Evolutionary conservation across 1,140 invertebrate genomes (phyloP).

Genomic region (Tyrophagus putrescentiae): DNA sequence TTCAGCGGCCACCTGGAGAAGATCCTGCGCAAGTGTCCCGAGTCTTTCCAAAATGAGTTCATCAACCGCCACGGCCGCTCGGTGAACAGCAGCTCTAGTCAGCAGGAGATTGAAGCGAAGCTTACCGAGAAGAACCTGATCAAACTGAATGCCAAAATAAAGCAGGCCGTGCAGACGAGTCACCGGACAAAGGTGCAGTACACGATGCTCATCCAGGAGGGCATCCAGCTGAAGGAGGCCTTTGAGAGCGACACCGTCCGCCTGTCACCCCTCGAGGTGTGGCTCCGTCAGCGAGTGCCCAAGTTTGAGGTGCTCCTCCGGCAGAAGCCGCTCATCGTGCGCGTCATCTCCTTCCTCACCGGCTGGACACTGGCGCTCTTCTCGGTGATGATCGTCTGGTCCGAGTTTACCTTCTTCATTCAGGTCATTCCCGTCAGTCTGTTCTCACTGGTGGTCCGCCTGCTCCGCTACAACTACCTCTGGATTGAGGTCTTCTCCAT

Average conservation of each 20-base stretch:
- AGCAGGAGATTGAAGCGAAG: neutral
- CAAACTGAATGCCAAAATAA: conserved; percentile 43
- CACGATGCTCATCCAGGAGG: conserved; percentile 61
- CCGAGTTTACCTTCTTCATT: conserved; percentile 88
- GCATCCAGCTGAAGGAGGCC: conserved; percentile 65
- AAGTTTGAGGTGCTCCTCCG: neutral
- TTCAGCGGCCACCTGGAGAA: conserved; percentile 51
- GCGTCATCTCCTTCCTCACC: conserved; percentile 46
- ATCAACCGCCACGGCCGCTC: neutral
- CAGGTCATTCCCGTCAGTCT: conserved; percentile 68
- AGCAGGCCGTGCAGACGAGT: conserved; percentile 69
- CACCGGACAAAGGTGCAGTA: conserved; percentile 83
- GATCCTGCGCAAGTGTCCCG: conserved; percentile 55
- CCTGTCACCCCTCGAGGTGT: neutral
- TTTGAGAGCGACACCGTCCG: conserved; percentile 52
- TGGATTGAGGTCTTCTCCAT: conserved; percentile 88
- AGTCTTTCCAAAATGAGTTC: conserved; percentile 17
- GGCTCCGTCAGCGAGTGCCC: neutral
- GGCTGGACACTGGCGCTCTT: conserved; percentile 59
- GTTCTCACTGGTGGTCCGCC: conserved; percentile 78
- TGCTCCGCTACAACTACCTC: conserved; percentile 80
- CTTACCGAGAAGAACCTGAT: conserved; percentile 19
- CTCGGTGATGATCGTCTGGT: conserved; percentile 87
- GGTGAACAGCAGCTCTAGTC: neutral
- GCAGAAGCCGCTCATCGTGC: neutral